Conservation (phyloP, 2,113 vertebrate species). For the Axis porcinus region DNA sequence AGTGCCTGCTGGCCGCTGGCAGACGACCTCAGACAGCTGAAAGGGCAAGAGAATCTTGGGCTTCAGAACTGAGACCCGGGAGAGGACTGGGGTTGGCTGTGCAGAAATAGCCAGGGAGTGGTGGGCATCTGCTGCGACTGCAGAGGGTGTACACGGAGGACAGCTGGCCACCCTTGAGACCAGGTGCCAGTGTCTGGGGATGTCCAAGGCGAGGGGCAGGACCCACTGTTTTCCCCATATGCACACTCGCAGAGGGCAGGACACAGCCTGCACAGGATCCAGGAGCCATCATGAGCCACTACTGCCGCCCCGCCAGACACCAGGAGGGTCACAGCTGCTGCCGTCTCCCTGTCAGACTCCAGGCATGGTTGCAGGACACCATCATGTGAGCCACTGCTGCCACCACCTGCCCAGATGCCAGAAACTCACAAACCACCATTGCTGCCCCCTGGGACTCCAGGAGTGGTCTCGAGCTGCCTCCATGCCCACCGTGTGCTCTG, state of each 20-base stretch:
- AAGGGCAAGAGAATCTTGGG: not conserved
- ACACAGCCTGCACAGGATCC: not conserved
- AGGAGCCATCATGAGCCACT: not conserved
- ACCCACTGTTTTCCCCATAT: not conserved
- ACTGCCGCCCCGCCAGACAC: accelerated
- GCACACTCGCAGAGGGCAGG: not conserved
- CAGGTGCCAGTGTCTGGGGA: not conserved
- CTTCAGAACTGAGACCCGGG: not conserved
- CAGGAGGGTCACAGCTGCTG: not conserved
- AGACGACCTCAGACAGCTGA: not conserved
- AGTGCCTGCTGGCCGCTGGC: not conserved
- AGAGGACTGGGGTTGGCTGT: not conserved
- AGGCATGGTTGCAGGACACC: not conserved
- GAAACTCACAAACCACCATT: not conserved
- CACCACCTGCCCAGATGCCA: not conserved
- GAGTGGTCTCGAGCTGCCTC: not conserved
- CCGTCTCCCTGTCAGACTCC: not conserved
- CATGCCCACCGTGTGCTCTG: not conserved
- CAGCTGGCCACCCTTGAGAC: not conserved
- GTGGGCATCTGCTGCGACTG: not conserved
- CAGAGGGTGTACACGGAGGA: not conserved
- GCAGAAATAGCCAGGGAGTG: not conserved
- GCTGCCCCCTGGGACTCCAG: not conserved
- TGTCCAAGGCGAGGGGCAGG: not conserved
- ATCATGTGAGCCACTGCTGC: not conserved